Percentiles rank a stretch among this genome's conserved stretches.
These are phyloP conservation scores for Spodoptera picta DNA, from an alignment of 2,888 invertebrate species.

Conservation along the genomic window DNA sequence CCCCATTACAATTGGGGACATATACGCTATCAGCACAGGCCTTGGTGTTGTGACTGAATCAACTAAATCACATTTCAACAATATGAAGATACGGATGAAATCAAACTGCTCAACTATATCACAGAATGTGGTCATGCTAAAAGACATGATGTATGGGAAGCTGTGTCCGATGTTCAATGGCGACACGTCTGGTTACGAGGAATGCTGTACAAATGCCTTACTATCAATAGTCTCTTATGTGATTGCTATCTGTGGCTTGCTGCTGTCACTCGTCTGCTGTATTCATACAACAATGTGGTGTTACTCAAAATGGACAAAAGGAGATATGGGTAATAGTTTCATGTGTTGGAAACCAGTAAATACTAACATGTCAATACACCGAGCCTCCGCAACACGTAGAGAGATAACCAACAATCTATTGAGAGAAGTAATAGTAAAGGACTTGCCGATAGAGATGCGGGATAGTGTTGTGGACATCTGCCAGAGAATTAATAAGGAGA, in stretches of 20 bases:
- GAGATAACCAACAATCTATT: conserved; percentile 69
- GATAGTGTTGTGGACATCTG: conserved; percentile 71
- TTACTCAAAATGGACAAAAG: conserved; percentile 56
- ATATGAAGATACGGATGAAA: conserved; percentile 58
- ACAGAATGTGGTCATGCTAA: conserved; percentile 72
- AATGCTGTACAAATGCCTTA: conserved; percentile 65
- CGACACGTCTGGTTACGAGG: conserved; percentile 61
- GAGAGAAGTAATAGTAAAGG: conserved; percentile 73
- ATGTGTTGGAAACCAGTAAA: conserved; percentile 44
- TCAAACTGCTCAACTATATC: conserved; percentile 79
- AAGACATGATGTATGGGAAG: conserved; percentile 72
- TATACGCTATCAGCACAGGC: conserved; percentile 73
- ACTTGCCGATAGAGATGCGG: conserved; percentile 74
- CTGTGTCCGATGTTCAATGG: conserved; percentile 59
- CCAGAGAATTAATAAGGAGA: conserved; percentile 67
- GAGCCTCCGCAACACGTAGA: conserved; percentile 50
- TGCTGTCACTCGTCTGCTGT: conserved; percentile 65
- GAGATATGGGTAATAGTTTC: conserved; percentile 52
- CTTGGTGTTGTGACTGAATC: conserved; percentile 64
- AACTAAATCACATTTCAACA: conserved; percentile 15
- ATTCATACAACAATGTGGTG: conserved; percentile 59
- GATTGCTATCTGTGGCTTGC: conserved; percentile 57
- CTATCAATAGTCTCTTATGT: conserved; percentile 66
- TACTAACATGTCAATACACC: conserved; percentile 19
- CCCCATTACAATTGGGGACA: conserved; percentile 68